Conservation (phyloP, 2,797 vertebrate species). For the Synanceia verrucosa region DNA sequence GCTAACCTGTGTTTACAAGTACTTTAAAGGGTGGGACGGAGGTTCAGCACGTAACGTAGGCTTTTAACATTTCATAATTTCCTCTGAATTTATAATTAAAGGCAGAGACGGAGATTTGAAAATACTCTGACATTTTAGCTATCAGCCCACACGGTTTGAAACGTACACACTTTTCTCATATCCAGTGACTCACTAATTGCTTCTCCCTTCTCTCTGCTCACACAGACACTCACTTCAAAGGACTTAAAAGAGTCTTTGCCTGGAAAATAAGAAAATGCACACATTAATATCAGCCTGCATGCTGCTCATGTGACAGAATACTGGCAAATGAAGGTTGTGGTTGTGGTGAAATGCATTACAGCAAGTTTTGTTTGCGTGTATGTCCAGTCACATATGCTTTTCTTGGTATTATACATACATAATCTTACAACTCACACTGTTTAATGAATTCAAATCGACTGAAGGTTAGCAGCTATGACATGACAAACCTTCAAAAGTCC, state of each 20-base stretch:
- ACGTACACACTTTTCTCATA: conserved; percentile 42
- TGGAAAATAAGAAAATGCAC: conserved; percentile 7
- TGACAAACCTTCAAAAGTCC: background rate
- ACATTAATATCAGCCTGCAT: background rate
- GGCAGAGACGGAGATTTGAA: conserved; percentile 22
- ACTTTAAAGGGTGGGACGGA: conserved; percentile 32
- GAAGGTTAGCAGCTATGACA: background rate
- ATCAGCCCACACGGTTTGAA: conserved; percentile 43
- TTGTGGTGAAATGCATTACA: background rate
- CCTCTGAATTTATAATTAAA: conserved; percentile 53
- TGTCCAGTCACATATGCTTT: background rate
- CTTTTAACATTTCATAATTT: conserved; percentile 53
- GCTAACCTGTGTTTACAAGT: conserved; percentile 28
- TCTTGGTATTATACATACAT: background rate
- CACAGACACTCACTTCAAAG: conserved; percentile 47
- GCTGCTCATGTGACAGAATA: conserved; percentile 3
- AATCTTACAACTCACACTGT: no score
- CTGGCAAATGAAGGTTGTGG: background rate
- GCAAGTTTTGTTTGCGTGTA: background rate
- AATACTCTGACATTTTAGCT: conserved; percentile 51
- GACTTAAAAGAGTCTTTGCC: conserved; percentile 11
- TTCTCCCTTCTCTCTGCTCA: conserved; percentile 28
- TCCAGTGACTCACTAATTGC: conserved; percentile 58
- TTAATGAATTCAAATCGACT: background rate
- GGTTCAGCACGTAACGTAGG: conserved; percentile 8